Evolutionary conservation across 2,797 vertebrate genomes (phyloP).

Genomic region (Girardinus metallicus): DNA sequence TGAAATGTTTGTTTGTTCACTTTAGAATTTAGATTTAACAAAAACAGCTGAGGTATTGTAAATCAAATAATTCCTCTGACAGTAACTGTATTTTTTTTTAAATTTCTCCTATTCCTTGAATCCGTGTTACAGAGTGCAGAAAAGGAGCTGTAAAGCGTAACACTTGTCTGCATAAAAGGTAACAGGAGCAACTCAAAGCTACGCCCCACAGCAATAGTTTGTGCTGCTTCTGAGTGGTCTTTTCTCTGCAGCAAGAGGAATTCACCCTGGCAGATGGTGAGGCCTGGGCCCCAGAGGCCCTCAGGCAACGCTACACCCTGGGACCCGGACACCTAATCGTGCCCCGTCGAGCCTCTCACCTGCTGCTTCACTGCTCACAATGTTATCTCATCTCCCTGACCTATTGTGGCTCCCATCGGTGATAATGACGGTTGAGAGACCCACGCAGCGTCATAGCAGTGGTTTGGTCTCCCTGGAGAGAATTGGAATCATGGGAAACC

Average conservation of each 20-base stretch:
- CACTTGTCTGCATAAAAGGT: slow-evolving; percentile 64
- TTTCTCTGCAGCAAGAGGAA: slow-evolving; percentile 61
- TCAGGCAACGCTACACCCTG: slow-evolving; percentile 86
- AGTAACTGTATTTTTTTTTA: slow-evolving; percentile 1
- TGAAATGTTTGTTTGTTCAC: not conserved
- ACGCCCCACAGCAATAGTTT: slow-evolving; percentile 76
- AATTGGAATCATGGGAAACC: slow-evolving; percentile 78
- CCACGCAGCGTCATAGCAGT: slow-evolving; percentile 60
- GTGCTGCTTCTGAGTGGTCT: slow-evolving; percentile 46
- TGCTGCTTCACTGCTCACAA: slow-evolving; percentile 78
- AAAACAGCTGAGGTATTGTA: not conserved
- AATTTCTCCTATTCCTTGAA: slow-evolving; percentile 31
- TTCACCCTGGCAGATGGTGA: slow-evolving; percentile 82
- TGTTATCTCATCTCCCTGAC: slow-evolving; percentile 85
- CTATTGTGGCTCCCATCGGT: slow-evolving; percentile 77
- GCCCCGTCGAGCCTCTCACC: slow-evolving; percentile 82
- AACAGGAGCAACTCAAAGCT: slow-evolving; percentile 73
- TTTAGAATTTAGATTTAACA: not conserved
- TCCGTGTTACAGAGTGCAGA: slow-evolving; percentile 36
- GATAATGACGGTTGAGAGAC: slow-evolving; percentile 81
- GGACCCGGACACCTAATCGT: slow-evolving; percentile 84
- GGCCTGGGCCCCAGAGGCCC: slow-evolving; percentile 75
- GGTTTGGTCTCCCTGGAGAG: slow-evolving; percentile 74
- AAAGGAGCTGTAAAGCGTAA: slow-evolving; percentile 59
- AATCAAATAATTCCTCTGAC: not conserved